These are phyloP conservation scores for Adrianichthys oophorus DNA, from an alignment of 2,797 vertebrate species.

Conservation along the genomic window DNA sequence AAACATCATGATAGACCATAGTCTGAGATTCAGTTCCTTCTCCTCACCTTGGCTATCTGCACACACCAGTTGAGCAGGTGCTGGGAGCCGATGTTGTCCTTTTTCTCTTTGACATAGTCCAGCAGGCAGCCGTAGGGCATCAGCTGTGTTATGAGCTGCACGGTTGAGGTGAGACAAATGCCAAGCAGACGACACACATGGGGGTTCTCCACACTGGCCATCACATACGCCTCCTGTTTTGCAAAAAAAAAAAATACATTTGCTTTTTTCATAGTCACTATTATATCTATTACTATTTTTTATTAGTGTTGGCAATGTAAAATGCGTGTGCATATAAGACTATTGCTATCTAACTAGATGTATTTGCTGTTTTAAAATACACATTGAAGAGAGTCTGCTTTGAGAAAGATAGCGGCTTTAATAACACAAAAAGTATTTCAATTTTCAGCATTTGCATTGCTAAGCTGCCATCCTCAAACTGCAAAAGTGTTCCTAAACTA, in stretches of 20 bases:
- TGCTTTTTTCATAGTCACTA: no score
- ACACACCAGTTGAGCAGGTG: constrained; percentile 99
- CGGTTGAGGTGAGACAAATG: constrained; percentile 96
- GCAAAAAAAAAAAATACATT: background rate
- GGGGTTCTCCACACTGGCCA: constrained; percentile 96
- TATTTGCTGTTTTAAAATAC: no score
- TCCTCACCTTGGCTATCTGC: constrained; percentile 95
- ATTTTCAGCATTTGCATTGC: no score
- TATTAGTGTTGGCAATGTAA: no score
- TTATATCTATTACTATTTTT: background rate
- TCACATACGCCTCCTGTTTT: constrained; percentile 94
- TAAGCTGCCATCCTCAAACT: background rate
- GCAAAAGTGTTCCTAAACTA: constrained; percentile 16
- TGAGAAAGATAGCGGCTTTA: no score
- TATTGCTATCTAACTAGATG: no score
- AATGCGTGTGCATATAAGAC: no score
- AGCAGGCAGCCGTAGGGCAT: constrained; percentile 97
- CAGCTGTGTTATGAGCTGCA: constrained; percentile 96
- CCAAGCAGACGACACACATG: constrained; percentile 96
- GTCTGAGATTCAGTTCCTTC: no score
- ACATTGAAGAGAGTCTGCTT: no score
- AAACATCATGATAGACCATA: no score
- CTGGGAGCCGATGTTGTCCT: constrained; percentile 95
- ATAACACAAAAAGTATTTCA: no score
- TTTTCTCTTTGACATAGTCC: constrained; percentile 94